A percentile compares a stretch with the other conserved stretches of the same genome.
phyloP scores from a whole-genome alignment of 1,140 invertebrate species.

The Trinorchestia longiramus region DNA sequence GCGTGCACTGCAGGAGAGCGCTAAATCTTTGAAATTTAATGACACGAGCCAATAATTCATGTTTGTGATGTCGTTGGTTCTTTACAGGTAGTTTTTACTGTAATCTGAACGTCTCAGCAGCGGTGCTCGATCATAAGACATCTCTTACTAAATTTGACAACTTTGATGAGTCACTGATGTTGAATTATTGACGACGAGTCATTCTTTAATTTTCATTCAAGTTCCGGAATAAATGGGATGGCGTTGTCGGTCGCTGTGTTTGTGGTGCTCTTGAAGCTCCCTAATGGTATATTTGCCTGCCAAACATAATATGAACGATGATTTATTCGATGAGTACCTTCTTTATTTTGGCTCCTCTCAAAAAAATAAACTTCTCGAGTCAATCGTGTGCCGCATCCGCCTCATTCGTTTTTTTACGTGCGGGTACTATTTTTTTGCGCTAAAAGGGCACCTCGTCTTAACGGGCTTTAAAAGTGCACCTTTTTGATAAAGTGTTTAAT shows the following conservation, averaged over 20 bases:
- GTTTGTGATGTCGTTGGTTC: background rate
- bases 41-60: background rate
- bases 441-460: background rate
- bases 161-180: background rate
- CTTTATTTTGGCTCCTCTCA: background rate
- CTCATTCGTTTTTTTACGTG: background rate
- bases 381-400: background rate
- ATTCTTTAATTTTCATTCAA: background rate
- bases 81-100: background rate
- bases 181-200: background rate
- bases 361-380: background rate
- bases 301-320: background rate
- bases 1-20: background rate
- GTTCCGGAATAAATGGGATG: background rate
- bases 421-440: background rate
- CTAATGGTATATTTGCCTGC: background rate
- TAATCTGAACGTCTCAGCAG: background rate
- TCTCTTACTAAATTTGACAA: background rate
- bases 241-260: background rate
- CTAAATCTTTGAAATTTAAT: background rate
- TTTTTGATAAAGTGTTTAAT: too few species aligned
- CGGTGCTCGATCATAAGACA: background rate
- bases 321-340: background rate
- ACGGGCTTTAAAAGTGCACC: too few species aligned
- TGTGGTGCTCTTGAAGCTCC: background rate